Evolutionary conservation across 2,888 invertebrate genomes (phyloP).

Genomic region (Timandra comae): DNA sequence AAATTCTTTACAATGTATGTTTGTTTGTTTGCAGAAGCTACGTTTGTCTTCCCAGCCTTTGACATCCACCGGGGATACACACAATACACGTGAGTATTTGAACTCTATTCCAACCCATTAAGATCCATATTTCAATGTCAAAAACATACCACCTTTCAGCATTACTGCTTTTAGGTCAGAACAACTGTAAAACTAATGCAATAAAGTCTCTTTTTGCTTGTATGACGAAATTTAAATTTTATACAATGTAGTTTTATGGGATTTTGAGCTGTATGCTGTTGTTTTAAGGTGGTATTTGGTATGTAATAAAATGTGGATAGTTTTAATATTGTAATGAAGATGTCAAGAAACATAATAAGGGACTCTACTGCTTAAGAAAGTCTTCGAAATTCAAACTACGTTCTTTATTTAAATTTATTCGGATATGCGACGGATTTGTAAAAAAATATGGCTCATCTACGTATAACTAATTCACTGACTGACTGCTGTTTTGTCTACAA

Average conservation of each 20-base stretch:
- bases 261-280: conserved; percentile 4
- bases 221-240: too few relatives aligned
- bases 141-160: too few relatives aligned
- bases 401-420: conserved; percentile 5
- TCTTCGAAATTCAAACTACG: conserved; percentile 32
- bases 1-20: conserved; percentile 19
- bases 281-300: conserved; percentile 18
- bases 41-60: conserved; percentile 43
- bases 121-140: conserved; percentile 8
- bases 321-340: conserved; percentile 54
- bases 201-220: too few relatives aligned
- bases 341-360: conserved; percentile 37
- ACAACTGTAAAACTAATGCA: too few relatives aligned
- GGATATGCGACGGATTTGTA: too few relatives aligned
- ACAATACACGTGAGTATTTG: conserved; percentile 36
- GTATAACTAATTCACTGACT: too few relatives aligned
- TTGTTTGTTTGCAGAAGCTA: conserved; percentile 57
- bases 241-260: background rate
- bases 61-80: conserved; percentile 24
- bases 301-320: conserved; percentile 16
- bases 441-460: too few relatives aligned
- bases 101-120: conserved; percentile 14
- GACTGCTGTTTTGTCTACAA: too few relatives aligned
- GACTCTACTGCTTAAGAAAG: conserved; percentile 40
- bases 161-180: too few relatives aligned